These are phyloP conservation scores for Caracal caracal DNA, from an alignment of 2,113 vertebrate species.

Conservation along the genomic window DNA sequence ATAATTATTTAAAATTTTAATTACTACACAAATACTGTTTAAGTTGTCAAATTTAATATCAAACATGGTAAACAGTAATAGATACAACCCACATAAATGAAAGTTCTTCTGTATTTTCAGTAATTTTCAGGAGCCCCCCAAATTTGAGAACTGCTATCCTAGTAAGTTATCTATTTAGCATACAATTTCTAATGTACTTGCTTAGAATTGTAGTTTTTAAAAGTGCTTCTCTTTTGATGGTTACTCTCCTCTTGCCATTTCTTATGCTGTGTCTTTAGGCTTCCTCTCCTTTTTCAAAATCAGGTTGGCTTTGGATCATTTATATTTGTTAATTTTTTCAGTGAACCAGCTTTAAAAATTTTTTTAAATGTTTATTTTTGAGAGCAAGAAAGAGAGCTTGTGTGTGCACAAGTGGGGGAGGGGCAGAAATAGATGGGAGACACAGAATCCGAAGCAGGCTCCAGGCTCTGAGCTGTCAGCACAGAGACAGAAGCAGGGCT, in stretches of 20 bases:
- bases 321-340: slow-evolving; percentile 17
- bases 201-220: not conserved
- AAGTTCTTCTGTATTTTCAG: not conserved
- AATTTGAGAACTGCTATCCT: not conserved
- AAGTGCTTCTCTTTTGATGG: not conserved
- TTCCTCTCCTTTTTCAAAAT: not conserved
- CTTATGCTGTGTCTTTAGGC: not conserved
- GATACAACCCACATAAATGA: not conserved
- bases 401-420: too few species aligned
- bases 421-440: too few species aligned
- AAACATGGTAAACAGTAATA: not conserved
- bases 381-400: too few species aligned
- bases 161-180: not conserved
- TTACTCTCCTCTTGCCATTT: not conserved
- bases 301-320: not conserved
- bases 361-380: too few species aligned
- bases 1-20: not conserved
- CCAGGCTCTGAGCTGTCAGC: too few species aligned
- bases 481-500: too few species aligned
- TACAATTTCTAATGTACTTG: not conserved
- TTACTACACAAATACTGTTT: not conserved
- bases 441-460: too few species aligned
- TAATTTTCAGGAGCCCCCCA: not conserved
- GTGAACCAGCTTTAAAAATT: not conserved
- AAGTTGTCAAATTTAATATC: not conserved